These are phyloP conservation scores for Pseudocheirus occidentalis DNA, from an alignment of 2,797 vertebrate genomes.

Conservation along the genomic window DNA sequence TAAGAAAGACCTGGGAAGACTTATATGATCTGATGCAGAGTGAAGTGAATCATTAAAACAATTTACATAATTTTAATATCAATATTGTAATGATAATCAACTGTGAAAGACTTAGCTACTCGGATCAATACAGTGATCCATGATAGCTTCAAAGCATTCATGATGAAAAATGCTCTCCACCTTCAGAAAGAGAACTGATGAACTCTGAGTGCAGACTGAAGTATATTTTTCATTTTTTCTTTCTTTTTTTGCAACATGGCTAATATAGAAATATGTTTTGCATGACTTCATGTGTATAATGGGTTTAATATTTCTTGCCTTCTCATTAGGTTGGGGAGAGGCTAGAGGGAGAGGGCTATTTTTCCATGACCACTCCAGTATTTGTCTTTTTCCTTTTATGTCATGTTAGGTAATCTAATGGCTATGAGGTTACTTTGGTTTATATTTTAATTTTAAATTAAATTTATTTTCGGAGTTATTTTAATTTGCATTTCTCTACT, in stretches of 20 bases:
- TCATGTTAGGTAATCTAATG: not conserved
- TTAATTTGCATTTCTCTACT: not conserved
- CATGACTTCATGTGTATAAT: not conserved
- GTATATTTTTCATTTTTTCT: not conserved
- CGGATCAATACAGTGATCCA: not conserved
- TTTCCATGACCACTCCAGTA: not conserved
- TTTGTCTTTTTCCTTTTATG: not conserved
- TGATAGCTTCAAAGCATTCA: too few relatives aligned
- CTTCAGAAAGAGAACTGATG: not conserved
- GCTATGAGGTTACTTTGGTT: not conserved
- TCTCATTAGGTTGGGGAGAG: not conserved
- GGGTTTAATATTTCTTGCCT: not conserved
- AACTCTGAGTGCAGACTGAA: not conserved
- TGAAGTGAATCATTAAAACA: not conserved
- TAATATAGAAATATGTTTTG: not conserved
- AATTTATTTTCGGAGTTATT: not conserved
- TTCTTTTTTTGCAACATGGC: not conserved
- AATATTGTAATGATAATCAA: not conserved
- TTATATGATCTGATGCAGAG: not conserved
- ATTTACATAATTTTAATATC: not conserved
- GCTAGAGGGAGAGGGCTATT: not conserved
- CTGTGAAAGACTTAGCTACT: not conserved
- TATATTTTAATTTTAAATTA: not conserved
- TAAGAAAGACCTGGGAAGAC: not conserved
- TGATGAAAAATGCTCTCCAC: not conserved